Base-by-base conservation (phyloP, 92 coral and sea anemone genomes). In the Ricordea florida region DNA sequence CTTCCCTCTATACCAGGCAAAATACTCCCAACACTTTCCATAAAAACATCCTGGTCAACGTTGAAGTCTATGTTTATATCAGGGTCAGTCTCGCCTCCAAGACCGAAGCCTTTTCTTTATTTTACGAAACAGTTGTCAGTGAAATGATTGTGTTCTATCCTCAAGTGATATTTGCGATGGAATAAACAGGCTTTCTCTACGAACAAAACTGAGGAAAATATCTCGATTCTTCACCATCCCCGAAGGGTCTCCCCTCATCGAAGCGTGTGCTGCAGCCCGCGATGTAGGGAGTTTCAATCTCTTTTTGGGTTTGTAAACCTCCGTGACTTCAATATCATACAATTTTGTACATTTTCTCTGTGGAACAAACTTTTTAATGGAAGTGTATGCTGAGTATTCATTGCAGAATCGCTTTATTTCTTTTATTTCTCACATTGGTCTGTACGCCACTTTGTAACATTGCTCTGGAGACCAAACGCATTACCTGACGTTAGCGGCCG, bases 41-140 rank as follows among this genome's bases (percentile, higher is more conserved):
- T 35, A 66, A 85, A 80, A 33, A 85, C 91, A 72, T 80, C 87
- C 41, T 66, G 67, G 21, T 79, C 82, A 49, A 72, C 65, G 8
- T 60, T 49, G n/a, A n/a, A n/a, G n/a, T n/a, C n/a, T n/a, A n/a
- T n/a, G n/a, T n/a, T n/a, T n/a, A n/a, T n/a, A n/a, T n/a, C n/a
- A n/a, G n/a, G n/a, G n/a, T n/a, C n/a, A n/a, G n/a, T 82, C 83
- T 43, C 44, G 55, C 21, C 60, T 45, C 3, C 76, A 28, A 17
- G 87, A 82, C 37, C 22, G 64, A 5, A 75, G 64, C 22, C 45
- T 75, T 3, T 68, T 31, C 10, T 64, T 82, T 17, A 82, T 43
- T 51, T 82, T 69, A 26, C 76, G 70, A 23, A 26, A 75, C 22
- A 75, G 26, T 41, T 43, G 37, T 6, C 58, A 29, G 21, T 32